These are phyloP conservation scores for Carabus problematicus DNA, from an alignment of 2,888 invertebrate species.

Conservation along the genomic window DNA sequence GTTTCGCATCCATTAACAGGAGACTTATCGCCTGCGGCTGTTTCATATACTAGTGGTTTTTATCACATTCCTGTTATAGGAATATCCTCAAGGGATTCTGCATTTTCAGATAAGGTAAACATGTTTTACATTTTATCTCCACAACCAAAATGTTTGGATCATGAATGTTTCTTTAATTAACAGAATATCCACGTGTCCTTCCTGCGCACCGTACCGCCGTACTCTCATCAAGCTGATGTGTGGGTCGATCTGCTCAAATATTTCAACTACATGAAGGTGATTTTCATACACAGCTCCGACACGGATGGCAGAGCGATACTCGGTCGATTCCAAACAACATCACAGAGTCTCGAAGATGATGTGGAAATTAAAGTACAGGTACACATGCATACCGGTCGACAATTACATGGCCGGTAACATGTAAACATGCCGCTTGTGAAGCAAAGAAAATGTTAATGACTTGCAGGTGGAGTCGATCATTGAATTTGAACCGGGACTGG, in stretches of 20 bases:
- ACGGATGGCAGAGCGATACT: slow-evolving; percentile 93
- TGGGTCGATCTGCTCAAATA: slow-evolving; percentile 94
- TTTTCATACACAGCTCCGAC: slow-evolving; percentile 95
- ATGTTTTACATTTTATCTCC: not conserved
- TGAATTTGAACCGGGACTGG: slow-evolving; percentile 90
- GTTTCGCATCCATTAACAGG: slow-evolving; percentile 86
- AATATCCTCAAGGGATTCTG: slow-evolving; percentile 95
- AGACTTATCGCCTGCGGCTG: slow-evolving; percentile 94
- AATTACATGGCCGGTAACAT: not conserved
- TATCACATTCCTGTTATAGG: slow-evolving; percentile 99
- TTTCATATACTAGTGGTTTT: slow-evolving; percentile 97
- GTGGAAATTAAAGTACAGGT: slow-evolving; percentile 87
- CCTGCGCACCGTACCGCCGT: slow-evolving; percentile 95
- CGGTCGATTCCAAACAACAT: slow-evolving; percentile 92
- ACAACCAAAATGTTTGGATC: no score
- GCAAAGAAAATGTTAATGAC: no score
- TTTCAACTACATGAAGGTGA: slow-evolving; percentile 91
- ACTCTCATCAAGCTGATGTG: slow-evolving; percentile 98
- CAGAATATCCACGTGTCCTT: slow-evolving; percentile 97
- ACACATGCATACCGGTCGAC: slow-evolving; percentile 43
- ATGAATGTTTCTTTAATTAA: slow-evolving; percentile 46
- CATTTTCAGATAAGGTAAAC: slow-evolving; percentile 92
- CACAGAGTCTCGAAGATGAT: slow-evolving; percentile 90
- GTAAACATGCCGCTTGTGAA: no score
- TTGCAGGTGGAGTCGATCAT: slow-evolving; percentile 82